Evolutionary conservation across 2,888 invertebrate genomes (phyloP), one percentile per base, ranked within the genome.

Genomic region (Cabera pusaria): DNA sequence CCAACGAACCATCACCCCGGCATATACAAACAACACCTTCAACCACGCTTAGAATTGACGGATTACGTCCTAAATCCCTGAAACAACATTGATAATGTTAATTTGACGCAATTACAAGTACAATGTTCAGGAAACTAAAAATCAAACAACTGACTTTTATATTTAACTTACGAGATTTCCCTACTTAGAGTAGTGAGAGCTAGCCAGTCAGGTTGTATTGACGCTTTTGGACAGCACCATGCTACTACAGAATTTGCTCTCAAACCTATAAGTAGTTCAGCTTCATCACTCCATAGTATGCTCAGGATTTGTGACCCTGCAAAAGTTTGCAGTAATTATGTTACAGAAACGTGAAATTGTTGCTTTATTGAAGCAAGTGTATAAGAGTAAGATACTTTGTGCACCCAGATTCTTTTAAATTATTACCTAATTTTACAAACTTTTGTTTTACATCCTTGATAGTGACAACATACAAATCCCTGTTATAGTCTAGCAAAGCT

Each of bases 11-110:
- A 64, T 98, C 97, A 0, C 95, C 94, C 21, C 97, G 92, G 43
- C 97, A 92, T 27, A 99, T 91, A 1, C 94, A 94, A 0, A 97
- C 93, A 35, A 95, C 93, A 41, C 96, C 96, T 42, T 96, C 96
- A 57, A 96, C 93, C 61, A 98, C 96, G 58, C 92, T 93, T 36
- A 94, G 87, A 5, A 98, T 91, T 40, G 93, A 91, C 0, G 98
- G 96, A 61, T 95, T 95, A 59, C 96, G 94, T 1, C 98, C 98
- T 56, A 97, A 93, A 72, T 98, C 97, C 48, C 96, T 96, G 37
- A 38, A 49, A 7, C n/a, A n/a, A n/a, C n/a, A n/a, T n/a, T n/a
- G n/a, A n/a, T n/a, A n/a, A n/a, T n/a, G n/a, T n/a, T n/a, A n/a
- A n/a, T n/a, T n/a, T n/a, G n/a, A n/a, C n/a, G n/a, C n/a, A n/a